Conservation (phyloP, 1,140 invertebrate genomes). For the Drosophila carrolli region DNA sequence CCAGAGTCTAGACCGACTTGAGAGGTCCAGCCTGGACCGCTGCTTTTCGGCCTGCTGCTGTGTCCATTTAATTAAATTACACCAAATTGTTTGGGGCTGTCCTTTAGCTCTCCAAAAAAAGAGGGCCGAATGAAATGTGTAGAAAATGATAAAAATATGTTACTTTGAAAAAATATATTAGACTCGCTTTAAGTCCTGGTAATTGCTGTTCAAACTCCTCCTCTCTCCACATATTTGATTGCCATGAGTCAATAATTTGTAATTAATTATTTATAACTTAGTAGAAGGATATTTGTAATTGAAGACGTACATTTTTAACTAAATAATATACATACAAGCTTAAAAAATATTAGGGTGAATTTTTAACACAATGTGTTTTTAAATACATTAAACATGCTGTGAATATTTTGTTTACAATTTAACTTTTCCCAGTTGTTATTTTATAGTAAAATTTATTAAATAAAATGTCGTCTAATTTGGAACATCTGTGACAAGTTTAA, state of each 20-base stretch:
- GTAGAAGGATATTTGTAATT: not conserved
- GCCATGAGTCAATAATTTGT: slow-evolving; percentile 1
- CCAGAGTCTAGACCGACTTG: slow-evolving; percentile 14
- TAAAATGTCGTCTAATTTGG: not conserved
- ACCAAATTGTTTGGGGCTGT: slow-evolving; percentile 78
- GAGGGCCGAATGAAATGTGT: slow-evolving; percentile 52
- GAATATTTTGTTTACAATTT: not conserved
- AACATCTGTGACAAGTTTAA: slow-evolving; percentile 22
- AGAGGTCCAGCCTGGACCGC: slow-evolving; percentile 42
- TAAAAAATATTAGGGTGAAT: no score
- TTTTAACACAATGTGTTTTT: no score
- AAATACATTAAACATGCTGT: no score
- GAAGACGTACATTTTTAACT: not conserved
- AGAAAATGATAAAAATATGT: slow-evolving; percentile 71
- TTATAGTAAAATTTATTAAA: not conserved
- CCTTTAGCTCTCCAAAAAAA: slow-evolving; percentile 34
- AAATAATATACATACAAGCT: no score
- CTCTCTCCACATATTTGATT: not conserved
- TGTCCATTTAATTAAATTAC: slow-evolving; percentile 82
- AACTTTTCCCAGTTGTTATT: not conserved
- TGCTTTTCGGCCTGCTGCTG: slow-evolving; percentile 76
- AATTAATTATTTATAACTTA: slow-evolving; percentile 20
- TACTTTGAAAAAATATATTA: slow-evolving; percentile 65
- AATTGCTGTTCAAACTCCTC: slow-evolving; percentile 40
- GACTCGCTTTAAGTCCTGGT: slow-evolving; percentile 42